phyloP scores from a whole-genome alignment of 2,888 invertebrate genomes.

The Sarcophaga caerulescens region DNA sequence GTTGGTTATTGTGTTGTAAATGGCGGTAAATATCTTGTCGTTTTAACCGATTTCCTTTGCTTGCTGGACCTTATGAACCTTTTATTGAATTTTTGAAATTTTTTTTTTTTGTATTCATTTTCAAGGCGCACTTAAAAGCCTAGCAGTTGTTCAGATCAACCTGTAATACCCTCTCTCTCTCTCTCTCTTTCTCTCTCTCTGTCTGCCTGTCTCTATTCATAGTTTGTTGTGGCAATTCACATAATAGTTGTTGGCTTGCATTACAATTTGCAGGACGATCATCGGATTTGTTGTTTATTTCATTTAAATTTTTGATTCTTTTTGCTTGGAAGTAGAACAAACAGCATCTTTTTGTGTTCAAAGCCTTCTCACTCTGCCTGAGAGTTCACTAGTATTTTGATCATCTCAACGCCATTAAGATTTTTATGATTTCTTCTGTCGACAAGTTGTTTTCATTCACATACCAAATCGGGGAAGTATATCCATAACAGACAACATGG shows the following conservation, averaged over 20 bases:
- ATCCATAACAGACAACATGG: neutral
- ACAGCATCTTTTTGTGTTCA: conserved; percentile 30
- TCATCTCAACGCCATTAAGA: conserved; percentile 63
- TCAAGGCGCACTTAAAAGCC: neutral
- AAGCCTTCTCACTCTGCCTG: conserved; percentile 22
- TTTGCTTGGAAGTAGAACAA: conserved; percentile 55
- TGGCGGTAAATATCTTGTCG: conserved; percentile 70
- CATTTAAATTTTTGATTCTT: neutral
- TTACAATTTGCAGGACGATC: conserved; percentile 34
- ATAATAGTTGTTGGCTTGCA: conserved; percentile 31
- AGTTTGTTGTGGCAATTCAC: conserved; percentile 46
- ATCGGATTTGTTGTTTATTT: conserved; percentile 13
- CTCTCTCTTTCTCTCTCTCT: neutral
- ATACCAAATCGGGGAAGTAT: conserved; percentile 31
- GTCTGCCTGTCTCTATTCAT: conserved; percentile 2
- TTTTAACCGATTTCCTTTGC: conserved; percentile 53
- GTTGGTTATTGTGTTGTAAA: conserved; percentile 63
- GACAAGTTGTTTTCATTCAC: conserved; percentile 52
- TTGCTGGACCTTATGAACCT: conserved; percentile 59
- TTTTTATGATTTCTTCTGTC: conserved; percentile 46
- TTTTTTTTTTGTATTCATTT: conserved; percentile 14
- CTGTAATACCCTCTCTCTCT: conserved; percentile 4
- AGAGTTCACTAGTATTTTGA: conserved; percentile 62
- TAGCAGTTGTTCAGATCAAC: conserved; percentile 29
- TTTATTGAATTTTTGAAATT: conserved; percentile 38